phyloP scores from a whole-genome alignment of 2,888 invertebrate genomes.

The Oegoconia quadripuncta region DNA sequence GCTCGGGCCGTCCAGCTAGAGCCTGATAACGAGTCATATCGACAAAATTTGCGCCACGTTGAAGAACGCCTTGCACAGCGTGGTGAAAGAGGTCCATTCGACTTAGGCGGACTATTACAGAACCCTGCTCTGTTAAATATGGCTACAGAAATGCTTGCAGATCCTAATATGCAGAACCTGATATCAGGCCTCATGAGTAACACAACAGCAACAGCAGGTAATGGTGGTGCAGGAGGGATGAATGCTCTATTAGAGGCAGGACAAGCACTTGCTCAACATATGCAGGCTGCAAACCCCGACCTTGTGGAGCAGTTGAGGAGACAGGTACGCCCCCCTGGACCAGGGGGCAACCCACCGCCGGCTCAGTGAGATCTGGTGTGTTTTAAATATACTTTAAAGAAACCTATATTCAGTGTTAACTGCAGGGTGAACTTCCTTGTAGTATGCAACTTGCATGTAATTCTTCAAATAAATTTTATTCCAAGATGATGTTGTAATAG shows the following conservation, averaged over 20 bases:
- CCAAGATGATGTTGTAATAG: too few relatives aligned
- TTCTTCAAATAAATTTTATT: too few relatives aligned
- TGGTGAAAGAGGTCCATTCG: slow-evolving; percentile 80
- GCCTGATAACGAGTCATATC: slow-evolving; percentile 94
- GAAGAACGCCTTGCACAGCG: slow-evolving; percentile 84
- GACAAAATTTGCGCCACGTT: slow-evolving; percentile 90
- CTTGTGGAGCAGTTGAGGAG: slow-evolving; percentile 88
- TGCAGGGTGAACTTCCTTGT: too few relatives aligned
- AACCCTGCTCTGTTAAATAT: slow-evolving; percentile 91
- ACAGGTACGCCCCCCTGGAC: slow-evolving; percentile 74
- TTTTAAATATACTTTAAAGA: too few relatives aligned
- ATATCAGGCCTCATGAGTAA: slow-evolving; percentile 80
- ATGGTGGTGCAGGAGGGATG: slow-evolving; percentile 46
- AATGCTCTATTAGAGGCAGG: slow-evolving; percentile 80
- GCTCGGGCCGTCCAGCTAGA: slow-evolving; percentile 93
- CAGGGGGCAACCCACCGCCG: slow-evolving; percentile 37
- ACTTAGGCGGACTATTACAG: slow-evolving; percentile 83
- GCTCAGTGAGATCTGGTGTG: slow-evolving; percentile 1
- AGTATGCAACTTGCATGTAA: too few relatives aligned
- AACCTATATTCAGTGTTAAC: too few relatives aligned
- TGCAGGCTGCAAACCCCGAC: slow-evolving; percentile 90
- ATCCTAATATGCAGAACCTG: slow-evolving; percentile 90
- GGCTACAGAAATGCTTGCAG: slow-evolving; percentile 91
- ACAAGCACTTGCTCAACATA: slow-evolving; percentile 89
- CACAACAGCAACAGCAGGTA: slow-evolving; percentile 29